Percentiles rank a stretch among this genome's conserved stretches.
phyloP scores from a whole-genome alignment of 2,113 vertebrate species.

The Anseranas semipalmata region DNA sequence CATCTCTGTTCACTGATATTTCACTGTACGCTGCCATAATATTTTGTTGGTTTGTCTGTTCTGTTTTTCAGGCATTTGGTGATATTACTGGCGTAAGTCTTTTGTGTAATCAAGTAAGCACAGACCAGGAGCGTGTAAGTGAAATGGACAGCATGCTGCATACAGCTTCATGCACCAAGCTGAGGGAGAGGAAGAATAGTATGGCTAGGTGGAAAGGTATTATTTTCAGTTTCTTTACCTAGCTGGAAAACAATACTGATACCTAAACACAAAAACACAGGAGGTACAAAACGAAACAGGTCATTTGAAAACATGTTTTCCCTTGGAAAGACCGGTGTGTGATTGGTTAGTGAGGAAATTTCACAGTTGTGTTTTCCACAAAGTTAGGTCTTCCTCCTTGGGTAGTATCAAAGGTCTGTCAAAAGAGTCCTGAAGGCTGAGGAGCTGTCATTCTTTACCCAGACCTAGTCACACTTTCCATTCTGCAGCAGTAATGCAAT shows the following conservation, averaged over 20 bases:
- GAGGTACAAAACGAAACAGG: not conserved
- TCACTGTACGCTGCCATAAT: not conserved
- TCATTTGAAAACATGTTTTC: not conserved
- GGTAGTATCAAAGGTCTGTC: not conserved
- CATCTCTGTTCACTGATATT: slow-evolving; percentile 14
- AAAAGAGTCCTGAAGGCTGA: not conserved
- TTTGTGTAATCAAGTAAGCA: slow-evolving; percentile 14
- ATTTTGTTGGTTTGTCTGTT: slow-evolving; percentile 6
- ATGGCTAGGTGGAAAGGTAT: slow-evolving; percentile 73
- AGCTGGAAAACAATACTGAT: not conserved
- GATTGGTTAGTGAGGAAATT: not conserved
- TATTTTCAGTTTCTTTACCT: not conserved
- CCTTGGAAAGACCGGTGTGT: not conserved
- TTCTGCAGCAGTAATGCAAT: not conserved
- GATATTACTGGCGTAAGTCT: slow-evolving; percentile 64
- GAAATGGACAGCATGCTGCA: not conserved
- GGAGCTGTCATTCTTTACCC: not conserved
- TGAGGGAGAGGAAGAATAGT: slow-evolving; percentile 77
- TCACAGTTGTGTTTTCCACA: not conserved
- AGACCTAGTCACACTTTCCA: not conserved
- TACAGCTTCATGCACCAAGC: not conserved
- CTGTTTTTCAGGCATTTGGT: slow-evolving; percentile 81
- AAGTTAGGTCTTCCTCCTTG: not conserved
- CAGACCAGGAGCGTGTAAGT: slow-evolving; percentile 8
- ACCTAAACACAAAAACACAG: not conserved